Base-by-base conservation (phyloP, 1,140 invertebrate genomes). In the Phthorimaea operculella region DNA sequence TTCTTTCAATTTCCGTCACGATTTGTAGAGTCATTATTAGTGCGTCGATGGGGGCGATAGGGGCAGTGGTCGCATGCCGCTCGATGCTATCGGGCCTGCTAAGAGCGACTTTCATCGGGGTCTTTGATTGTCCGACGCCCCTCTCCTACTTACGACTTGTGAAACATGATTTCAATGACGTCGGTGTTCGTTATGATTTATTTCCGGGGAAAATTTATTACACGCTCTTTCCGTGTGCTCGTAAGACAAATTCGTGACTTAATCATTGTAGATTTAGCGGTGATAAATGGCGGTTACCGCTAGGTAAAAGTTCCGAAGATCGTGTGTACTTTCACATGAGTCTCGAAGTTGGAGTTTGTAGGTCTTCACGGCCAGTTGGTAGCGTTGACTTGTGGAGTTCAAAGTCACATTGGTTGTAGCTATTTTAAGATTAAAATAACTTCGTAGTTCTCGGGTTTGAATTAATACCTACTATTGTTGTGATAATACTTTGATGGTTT, bases 1-100 rank as follows among this genome's bases (percentile, higher is more conserved):
- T 81, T 81, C 78, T 85, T 83, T 83, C 78, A 77, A 83, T 84
- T 82, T 85, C 79, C 82, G 79, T 82, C 76, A 82, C 79, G 82
- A 85, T 85, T 85, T 85, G 82, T 85, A 76, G 63, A 63, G 72
- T 83, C 77, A 83, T 85, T 83, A 83, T 80, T 76, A 74, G 72
- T 67, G 70, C 59, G 72, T 48, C 70, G 81, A 85, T 85, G 79
- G 70, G 79, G 82, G 82, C 82, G 79, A 85, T 85, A 85, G 72
- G 79, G 82, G 82, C 79, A 77, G 70, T 73, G 74, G 72, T 72
- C 74, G 76, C 78, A 74, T 79, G 78, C 73, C 71, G 72, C 79
- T 79, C 70, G 68, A 56, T 70, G 66, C 72, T 81, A 81, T 82
- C 74, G 71, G 74, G 60, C 21, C 6, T 6, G 74, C 77, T 78